These are phyloP conservation scores for Rhorus exstirpatorius DNA, from an alignment of 2,888 invertebrate species.

Conservation along the genomic window DNA sequence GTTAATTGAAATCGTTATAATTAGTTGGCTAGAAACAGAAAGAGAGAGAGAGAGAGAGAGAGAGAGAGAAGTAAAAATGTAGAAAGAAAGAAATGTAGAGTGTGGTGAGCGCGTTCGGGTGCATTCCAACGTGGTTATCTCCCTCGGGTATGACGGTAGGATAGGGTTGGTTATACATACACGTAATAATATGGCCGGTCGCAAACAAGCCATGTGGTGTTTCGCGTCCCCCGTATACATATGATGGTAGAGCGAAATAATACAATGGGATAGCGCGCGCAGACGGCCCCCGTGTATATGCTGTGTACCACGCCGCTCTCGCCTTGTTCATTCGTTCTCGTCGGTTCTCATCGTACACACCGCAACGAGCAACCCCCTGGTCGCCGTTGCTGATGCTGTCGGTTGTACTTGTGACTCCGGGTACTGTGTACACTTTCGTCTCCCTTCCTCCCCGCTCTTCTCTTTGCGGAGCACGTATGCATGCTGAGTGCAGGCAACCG, in stretches of 20 bases:
- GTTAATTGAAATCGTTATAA: constrained; percentile 71
- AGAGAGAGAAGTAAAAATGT: constrained; percentile 13
- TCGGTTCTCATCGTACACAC: constrained; percentile 49
- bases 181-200: constrained; percentile 78
- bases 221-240: constrained; percentile 69
- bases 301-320: constrained; percentile 58
- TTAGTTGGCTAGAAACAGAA: constrained; percentile 55
- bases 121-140: constrained; percentile 75
- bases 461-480: constrained; percentile 17
- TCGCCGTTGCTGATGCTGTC: constrained; percentile 58
- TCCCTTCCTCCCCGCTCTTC: constrained; percentile 1
- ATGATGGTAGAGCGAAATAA: constrained; percentile 76
- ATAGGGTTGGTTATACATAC: constrained; percentile 63
- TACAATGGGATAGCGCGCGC: constrained; percentile 75
- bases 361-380: constrained; percentile 62
- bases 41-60: not conserved
- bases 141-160: constrained; percentile 67
- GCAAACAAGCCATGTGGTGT: constrained; percentile 80
- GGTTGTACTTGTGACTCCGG: constrained; percentile 42
- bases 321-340: constrained; percentile 70
- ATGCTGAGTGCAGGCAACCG: constrained; percentile 51
- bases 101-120: constrained; percentile 69
- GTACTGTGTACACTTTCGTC: constrained; percentile 53
- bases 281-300: constrained; percentile 62
- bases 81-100: constrained; percentile 46